These are phyloP conservation scores for Xyliphius kryptos DNA, from an alignment of 2,113 vertebrate species.

Conservation along the genomic window DNA sequence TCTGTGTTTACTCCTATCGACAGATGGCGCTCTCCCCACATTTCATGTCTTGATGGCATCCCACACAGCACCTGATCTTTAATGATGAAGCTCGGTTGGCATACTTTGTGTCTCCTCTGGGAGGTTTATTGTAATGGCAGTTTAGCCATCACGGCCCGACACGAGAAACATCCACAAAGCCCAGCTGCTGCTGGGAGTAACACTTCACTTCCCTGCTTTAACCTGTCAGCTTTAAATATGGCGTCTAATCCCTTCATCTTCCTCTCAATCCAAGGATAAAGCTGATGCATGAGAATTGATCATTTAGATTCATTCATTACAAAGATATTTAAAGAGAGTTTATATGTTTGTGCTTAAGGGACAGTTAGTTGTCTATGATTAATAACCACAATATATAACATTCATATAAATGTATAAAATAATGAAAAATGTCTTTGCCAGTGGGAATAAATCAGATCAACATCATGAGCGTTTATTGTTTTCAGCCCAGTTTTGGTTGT, in stretches of 20 bases:
- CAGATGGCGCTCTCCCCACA: constrained; percentile 62
- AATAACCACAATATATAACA: too few species aligned
- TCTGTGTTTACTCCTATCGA: constrained; percentile 37
- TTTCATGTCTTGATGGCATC: constrained; percentile 17
- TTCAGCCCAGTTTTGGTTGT: too few species aligned
- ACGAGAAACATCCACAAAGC: constrained; percentile 59
- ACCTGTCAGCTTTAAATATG: constrained; percentile 41
- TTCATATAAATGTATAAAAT: too few species aligned
- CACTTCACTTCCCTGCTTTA: constrained; percentile 26
- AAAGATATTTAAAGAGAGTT: too few species aligned
- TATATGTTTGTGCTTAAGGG: too few species aligned
- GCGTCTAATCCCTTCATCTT: background rate
- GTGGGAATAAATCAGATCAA: too few species aligned
- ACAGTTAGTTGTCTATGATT: too few species aligned
- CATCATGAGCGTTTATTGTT: too few species aligned
- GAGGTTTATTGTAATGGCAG: constrained; percentile 59
- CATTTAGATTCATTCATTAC: too few species aligned
- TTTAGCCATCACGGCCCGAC: constrained; percentile 56
- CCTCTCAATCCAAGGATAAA: too few species aligned
- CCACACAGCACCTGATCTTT: constrained; percentile 48
- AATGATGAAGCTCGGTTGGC: constrained; percentile 56
- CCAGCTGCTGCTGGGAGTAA: constrained; percentile 49
- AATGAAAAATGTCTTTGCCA: too few species aligned
- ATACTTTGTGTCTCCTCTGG: constrained; percentile 58
- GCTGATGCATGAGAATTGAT: too few species aligned